Percentiles rank a stretch among this genome's conserved stretches.
phyloP scores from a whole-genome alignment of 2,888 invertebrate species.

The Stenoptilia bipunctidactyla region DNA sequence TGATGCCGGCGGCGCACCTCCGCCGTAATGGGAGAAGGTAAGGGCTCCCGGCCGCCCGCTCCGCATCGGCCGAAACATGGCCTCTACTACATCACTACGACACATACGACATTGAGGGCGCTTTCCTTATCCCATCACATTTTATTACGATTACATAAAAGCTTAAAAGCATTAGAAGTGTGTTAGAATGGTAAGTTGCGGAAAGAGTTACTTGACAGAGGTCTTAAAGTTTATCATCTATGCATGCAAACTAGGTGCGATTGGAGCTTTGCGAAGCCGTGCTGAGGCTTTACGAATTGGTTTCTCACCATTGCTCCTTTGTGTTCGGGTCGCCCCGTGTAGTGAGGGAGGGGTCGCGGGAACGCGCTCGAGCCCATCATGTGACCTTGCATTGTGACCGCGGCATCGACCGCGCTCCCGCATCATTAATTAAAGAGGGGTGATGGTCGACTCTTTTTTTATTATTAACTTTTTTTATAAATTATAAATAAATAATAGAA shows the following conservation, averaged over 20 bases:
- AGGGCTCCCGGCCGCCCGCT: slow-evolving; percentile 68
- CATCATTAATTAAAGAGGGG: slow-evolving; percentile 38
- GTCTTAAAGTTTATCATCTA: slow-evolving; percentile 26
- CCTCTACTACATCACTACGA: slow-evolving; percentile 39
- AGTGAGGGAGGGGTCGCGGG: slow-evolving; percentile 37
- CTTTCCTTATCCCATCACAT: slow-evolving; percentile 83
- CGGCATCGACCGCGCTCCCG: slow-evolving; percentile 36
- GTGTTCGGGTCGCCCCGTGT: slow-evolving; percentile 52
- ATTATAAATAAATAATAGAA: slow-evolving; percentile 34
- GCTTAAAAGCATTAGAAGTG: slow-evolving; percentile 57
- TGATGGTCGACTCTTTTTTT: slow-evolving; percentile 66
- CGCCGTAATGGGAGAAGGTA: slow-evolving; percentile 73
- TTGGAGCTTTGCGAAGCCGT: slow-evolving; percentile 62
- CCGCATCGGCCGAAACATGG: slow-evolving; percentile 35
- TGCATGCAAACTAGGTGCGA: slow-evolving; percentile 61
- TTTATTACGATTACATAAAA: slow-evolving; percentile 53
- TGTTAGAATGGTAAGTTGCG: slow-evolving; percentile 59
- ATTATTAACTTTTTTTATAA: slow-evolving; percentile 54
- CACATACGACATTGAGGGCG: slow-evolving; percentile 72
- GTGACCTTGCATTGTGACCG: not conserved
- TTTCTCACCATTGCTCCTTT: slow-evolving; percentile 66
- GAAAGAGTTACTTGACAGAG: slow-evolving; percentile 49
- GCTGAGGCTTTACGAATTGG: slow-evolving; percentile 62
- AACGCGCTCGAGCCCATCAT: slow-evolving; percentile 25
- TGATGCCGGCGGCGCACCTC: slow-evolving; percentile 65